Evolutionary conservation across 2,113 vertebrate genomes (phyloP).

Genomic region (Gopherus evgoodei): DNA sequence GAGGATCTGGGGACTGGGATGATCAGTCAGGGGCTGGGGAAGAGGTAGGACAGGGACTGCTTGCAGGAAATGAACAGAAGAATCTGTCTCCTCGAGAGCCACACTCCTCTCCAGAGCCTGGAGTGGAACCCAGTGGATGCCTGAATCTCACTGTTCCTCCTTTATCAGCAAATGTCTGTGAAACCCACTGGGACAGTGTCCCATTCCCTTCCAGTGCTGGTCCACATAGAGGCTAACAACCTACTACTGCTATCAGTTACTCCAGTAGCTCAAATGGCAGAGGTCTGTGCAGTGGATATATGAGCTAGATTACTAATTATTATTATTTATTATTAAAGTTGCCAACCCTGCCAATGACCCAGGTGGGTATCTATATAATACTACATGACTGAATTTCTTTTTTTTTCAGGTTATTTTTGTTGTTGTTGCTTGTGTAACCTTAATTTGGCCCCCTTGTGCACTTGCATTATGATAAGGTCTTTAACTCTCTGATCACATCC

Average conservation of each 20-base stretch:
- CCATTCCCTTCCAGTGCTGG: neutral
- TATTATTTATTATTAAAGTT: too few relatives aligned
- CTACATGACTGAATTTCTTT: neutral
- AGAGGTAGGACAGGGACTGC: too few relatives aligned
- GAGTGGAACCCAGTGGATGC: too few relatives aligned
- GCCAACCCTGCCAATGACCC: neutral
- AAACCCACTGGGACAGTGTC: too few relatives aligned
- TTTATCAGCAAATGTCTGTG: too few relatives aligned
- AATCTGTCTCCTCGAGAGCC: neutral
- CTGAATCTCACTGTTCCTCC: too few relatives aligned
- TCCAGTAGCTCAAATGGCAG: too few relatives aligned
- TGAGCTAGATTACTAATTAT: neutral
- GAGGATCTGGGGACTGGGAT: too few relatives aligned
- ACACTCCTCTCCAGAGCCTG: neutral
- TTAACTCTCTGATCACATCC: too few relatives aligned
- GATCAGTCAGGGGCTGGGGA: too few relatives aligned
- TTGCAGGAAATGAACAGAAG: neutral
- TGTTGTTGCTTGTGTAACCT: neutral
- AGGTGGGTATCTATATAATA: neutral
- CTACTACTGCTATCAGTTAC: too few relatives aligned
- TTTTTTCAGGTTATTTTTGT: neutral
- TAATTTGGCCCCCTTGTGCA: neutral
- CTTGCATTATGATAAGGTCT: neutral
- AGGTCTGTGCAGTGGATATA: accelerated
- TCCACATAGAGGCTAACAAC: too few relatives aligned